Evolutionary conservation across 2,113 vertebrate genomes (phyloP).

Genomic region (Gobiocypris rarus): DNA sequence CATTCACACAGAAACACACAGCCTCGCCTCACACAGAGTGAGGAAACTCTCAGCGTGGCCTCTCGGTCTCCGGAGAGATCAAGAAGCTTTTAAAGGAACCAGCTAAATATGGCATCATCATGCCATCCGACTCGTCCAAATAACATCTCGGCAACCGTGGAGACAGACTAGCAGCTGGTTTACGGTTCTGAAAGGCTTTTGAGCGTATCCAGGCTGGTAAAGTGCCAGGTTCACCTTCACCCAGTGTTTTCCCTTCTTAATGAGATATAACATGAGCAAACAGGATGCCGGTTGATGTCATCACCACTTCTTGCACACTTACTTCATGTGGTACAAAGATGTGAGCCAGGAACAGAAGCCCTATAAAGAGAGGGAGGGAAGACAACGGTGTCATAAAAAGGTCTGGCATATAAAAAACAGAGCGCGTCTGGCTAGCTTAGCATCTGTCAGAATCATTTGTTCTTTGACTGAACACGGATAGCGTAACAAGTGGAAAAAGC

Average conservation of each 20-base stretch:
- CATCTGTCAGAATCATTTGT: slow-evolving; percentile 53
- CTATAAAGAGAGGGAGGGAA: slow-evolving; percentile 72
- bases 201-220: slow-evolving; percentile 57
- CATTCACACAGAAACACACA: slow-evolving; percentile 21
- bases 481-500: slow-evolving; percentile 39
- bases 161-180: slow-evolving; percentile 66
- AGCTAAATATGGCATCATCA: slow-evolving; percentile 68
- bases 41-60: slow-evolving; percentile 67
- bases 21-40: slow-evolving; percentile 57
- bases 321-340: slow-evolving; percentile 96
- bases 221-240: slow-evolving; percentile 54
- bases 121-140: slow-evolving; percentile 65
- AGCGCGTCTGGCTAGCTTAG: slow-evolving; percentile 59
- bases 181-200: slow-evolving; percentile 58
- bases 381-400: slow-evolving; percentile 57
- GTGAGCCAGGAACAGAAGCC: slow-evolving; percentile 95
- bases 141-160: slow-evolving; percentile 74
- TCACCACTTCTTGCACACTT: slow-evolving; percentile 75
- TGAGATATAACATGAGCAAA: slow-evolving; percentile 65
- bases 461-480: slow-evolving; percentile 26
- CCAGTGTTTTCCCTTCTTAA: slow-evolving; percentile 74
- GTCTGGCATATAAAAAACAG: slow-evolving; percentile 50
- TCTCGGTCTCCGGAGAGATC: slow-evolving; percentile 44
- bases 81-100: slow-evolving; percentile 49
- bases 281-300: slow-evolving; percentile 62